Evolutionary conservation across 2,888 invertebrate genomes (phyloP), one percentile per base, ranked within the genome.

Genomic region (Lymantria dispar): DNA sequence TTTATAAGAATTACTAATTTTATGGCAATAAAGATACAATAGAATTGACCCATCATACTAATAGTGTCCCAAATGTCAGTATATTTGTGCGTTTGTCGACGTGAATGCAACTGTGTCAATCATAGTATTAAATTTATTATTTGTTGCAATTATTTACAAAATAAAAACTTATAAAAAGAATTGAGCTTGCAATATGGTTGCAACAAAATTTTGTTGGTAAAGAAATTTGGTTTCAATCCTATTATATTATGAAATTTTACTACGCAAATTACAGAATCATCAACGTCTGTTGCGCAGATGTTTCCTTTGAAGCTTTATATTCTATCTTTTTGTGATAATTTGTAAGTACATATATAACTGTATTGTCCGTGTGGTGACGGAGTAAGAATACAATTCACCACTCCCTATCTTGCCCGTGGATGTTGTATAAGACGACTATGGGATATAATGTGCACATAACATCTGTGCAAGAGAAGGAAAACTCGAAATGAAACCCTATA

Each of bases 191-290:
- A 47, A 51, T 14, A 45, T 15, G 7, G 11, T 59, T 62, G 46
- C 56, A n/a, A 50, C 47, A 56, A 46, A 47, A 55, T 48, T 48
- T 47, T 47, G 53, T 40, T 50, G 22, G 41, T 48, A 54, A 43
- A 22, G 22, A 22, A 50, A 43, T 55, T 50, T 48, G 53, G 43
- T 52, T 58, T 48, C 52, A 44, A 38, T 48, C 42, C 29, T 40
- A 42, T 58, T 47, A 44, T 39, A 33, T 48, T 56, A 42, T n/a
- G 56, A 61, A 62, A 59, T 46, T 33, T 39, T 44, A 43, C 33
- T 29, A 37, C 38, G 48, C 43, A 29, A 48, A 33, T 44, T 39
- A 44, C 8, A 31, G 22, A 15, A 9, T 37, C 43, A 38, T 43
- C 43, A 43, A 36, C 29, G 37, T 43, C n/a, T 29, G 37, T 48